Evolutionary conservation across 2,888 invertebrate genomes (phyloP), one percentile per base, ranked within the genome.

Genomic region (Drosophila testacea): DNA sequence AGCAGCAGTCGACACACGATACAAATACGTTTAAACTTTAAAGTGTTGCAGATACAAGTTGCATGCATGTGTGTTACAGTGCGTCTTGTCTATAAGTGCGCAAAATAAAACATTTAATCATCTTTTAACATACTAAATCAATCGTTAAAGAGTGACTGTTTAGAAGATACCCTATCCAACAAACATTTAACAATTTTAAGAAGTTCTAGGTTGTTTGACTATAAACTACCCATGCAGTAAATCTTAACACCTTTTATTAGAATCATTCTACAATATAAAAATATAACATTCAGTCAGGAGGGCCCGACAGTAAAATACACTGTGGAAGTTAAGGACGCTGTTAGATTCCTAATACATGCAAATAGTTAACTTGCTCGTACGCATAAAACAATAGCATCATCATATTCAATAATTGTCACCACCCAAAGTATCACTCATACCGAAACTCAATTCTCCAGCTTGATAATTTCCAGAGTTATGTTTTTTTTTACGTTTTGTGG

Each of bases 1-100:
- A 42, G 13, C 78, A 75, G 54, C 75, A 70, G 63, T 51, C 65
- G 79, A 65, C 65, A 68, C 67, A 68, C 69, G 79, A 69, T 71
- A 73, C 69, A 74, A 74, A 66, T 78, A 66, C 56, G 44, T 63
- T 57, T 70, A 55, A 62, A 56, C 41, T 63, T 57, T 70, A 55
- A 62, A 56, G 47, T 69, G 64, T 67, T 76, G 56, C 73, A 76
- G 52, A 76, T 61, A 61, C 59, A 46, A 50, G 11, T 44, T 34
- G 10, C 27, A 6, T 32, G 13, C 36, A 13, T 42, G 22, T 30
- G 36, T 27, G 39, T 34, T 22, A 22, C 22, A 22, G 39, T 39
- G 28, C 39, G 22, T 41, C 32, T 30, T 9, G 32, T 32, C 2
- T 32, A 32, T 32, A 32, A 32, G 54, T 39, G 34, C 9, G 51